Base-by-base conservation (phyloP, 2,888 invertebrate genomes). In the Prenolepis imparis region DNA sequence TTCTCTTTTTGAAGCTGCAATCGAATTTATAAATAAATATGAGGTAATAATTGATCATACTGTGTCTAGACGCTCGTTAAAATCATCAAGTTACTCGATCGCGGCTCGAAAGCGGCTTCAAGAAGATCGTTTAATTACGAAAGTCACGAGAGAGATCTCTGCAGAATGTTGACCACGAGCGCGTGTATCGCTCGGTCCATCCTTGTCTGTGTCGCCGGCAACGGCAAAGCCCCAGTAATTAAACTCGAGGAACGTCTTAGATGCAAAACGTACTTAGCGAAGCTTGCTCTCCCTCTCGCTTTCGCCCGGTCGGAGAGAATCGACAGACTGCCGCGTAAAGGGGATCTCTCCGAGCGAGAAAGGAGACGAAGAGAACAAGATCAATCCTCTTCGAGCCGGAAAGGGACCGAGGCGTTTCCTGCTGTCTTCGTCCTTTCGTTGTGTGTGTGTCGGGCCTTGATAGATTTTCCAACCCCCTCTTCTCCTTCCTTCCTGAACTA, bases 231-330 rank as follows among this genome's bases (percentile, higher is more conserved):
- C 90, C 90, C 89, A 63, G 92, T 93, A 93, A 93, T 93, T 93
- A 93, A 93, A 93, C 92, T 93, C 91, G 87, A 83, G 86, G 87
- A 92, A 91, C 93, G 92, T 94, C 94, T 94, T 93, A 94, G 93
- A 94, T 93, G 94, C 93, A 93, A 93, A 94, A 93, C 93, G 93
- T 93, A 94, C 92, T 93, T 93, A 91, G 92, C 91, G 92, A 92
- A 9, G 6, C 93, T 92, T 92, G 91, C 91, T 89, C 90, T 72
- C 89, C 55, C 82, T 55, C 85, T 44, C 21, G 82, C 84, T 89
- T 78, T 88, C 85, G 82, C 81, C 36, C 39, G 21, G 9, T 32
- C 84, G 57, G n/a, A 66, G 81, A 83, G 28, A 28, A 84, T 85
- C n/a, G 72, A 52, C 64, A 67, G 83, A 87, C 87, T 88, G 86